A percentile compares a stretch with the other conserved stretches of the same genome.
Evolutionary conservation across 2,113 vertebrate species (phyloP).

Genomic region (Upupa epops): DNA sequence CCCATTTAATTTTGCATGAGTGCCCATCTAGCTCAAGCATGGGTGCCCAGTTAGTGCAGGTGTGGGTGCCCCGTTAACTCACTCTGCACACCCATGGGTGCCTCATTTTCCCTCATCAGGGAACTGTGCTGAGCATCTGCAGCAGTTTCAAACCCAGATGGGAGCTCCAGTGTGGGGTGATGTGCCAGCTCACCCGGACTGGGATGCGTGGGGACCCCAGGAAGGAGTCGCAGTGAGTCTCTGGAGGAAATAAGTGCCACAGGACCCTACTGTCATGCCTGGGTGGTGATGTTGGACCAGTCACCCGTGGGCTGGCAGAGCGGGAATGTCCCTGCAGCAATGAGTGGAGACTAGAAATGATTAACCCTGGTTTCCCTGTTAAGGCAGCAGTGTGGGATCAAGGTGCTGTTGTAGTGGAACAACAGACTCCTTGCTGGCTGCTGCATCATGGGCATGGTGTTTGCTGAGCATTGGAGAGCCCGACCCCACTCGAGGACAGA

Average conservation of each 20-base stretch:
- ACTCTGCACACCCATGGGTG: rapidly evolving
- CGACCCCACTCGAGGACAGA: not conserved
- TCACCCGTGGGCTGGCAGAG: not conserved
- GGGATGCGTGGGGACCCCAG: not conserved
- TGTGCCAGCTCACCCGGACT: rapidly evolving
- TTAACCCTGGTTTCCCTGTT: not conserved
- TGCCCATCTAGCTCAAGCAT: not conserved
- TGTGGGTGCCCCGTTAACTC: not conserved
- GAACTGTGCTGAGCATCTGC: rapidly evolving
- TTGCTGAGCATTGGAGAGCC: not conserved
- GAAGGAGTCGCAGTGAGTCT: not conserved
- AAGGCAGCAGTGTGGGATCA: rapidly evolving
- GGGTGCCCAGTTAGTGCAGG: not conserved
- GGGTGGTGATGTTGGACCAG: not conserved
- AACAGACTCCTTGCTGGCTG: not conserved
- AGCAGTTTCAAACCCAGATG: not conserved
- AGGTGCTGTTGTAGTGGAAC: rapidly evolving
- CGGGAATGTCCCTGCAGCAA: not conserved
- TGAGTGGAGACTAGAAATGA: not conserved
- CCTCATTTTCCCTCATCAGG: rapidly evolving
- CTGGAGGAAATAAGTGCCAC: rapidly evolving
- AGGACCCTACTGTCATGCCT: rapidly evolving
- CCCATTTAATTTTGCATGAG: not conserved
- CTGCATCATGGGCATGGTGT: rapidly evolving
- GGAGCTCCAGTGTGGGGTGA: rapidly evolving